phyloP scores from a whole-genome alignment of 2,113 vertebrate species.

The Corapipo altera region DNA sequence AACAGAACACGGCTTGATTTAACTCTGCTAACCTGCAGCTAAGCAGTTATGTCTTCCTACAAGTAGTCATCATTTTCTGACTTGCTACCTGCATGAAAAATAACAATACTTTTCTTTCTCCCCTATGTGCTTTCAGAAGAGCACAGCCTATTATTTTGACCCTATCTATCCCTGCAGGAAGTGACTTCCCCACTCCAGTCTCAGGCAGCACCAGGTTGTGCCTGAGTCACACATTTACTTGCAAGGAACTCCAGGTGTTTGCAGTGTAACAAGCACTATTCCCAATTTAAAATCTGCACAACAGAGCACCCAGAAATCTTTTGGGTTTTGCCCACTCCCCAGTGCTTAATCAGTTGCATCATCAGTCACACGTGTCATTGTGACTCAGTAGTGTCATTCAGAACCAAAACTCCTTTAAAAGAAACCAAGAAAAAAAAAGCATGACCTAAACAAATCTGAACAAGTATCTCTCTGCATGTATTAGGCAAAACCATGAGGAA shows the following conservation, averaged over 20 bases:
- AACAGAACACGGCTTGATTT: not conserved
- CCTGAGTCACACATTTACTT: not conserved
- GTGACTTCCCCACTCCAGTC: not conserved
- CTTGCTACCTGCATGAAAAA: slow-evolving; percentile 27
- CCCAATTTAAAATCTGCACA: slow-evolving; percentile 33
- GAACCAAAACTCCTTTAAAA: not conserved
- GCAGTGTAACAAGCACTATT: not conserved
- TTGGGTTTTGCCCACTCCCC: slow-evolving; percentile 26
- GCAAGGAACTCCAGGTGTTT: not conserved
- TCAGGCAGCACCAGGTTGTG: not conserved
- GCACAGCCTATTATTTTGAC: not conserved
- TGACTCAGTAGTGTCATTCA: not conserved
- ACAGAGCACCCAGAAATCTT: slow-evolving; percentile 24
- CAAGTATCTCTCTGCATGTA: not conserved
- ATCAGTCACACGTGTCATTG: slow-evolving; percentile 3
- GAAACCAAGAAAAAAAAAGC: not conserved
- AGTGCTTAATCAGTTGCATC: slow-evolving; percentile 45
- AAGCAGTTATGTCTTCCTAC: not conserved
- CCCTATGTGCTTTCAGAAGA: not conserved
- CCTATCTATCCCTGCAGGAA: not conserved
- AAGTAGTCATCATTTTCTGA: slow-evolving; percentile 18
- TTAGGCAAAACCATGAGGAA: not conserved
- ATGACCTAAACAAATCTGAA: not conserved
- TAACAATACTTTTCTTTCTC: not conserved
- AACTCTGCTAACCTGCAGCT: not conserved